Percentiles rank a stretch among this genome's conserved stretches.
phyloP scores from a whole-genome alignment of 2,113 vertebrate species.

The Montifringilla adamsi region DNA sequence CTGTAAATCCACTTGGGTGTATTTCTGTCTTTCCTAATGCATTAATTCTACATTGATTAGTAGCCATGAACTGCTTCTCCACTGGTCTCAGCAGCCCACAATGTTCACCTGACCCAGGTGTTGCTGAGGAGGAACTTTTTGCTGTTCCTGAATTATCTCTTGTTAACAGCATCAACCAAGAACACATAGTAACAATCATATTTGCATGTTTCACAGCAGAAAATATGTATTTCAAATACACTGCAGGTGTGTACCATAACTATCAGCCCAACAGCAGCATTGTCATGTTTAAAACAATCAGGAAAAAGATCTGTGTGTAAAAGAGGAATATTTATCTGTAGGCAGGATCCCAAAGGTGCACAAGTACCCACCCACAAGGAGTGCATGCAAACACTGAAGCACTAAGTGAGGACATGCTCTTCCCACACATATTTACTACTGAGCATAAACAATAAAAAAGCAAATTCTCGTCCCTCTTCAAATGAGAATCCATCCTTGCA shows the following conservation, averaged over 20 bases:
- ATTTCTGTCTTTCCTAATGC: background rate
- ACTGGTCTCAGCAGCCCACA: background rate
- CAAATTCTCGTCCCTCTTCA: background rate
- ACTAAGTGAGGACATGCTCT: background rate
- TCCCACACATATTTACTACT: background rate
- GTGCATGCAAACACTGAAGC: background rate
- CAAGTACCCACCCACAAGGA: background rate
- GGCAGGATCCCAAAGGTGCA: background rate
- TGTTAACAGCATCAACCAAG: background rate
- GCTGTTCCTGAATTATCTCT: background rate
- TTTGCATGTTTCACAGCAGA: background rate
- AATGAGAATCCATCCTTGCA: background rate
- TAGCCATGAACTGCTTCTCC: background rate
- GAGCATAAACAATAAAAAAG: background rate
- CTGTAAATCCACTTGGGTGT: background rate
- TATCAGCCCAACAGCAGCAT: background rate
- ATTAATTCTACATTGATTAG: background rate
- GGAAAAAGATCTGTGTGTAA: background rate
- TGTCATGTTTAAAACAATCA: background rate
- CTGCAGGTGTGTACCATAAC: background rate
- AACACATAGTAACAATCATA: background rate
- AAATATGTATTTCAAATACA: constrained; percentile 15
- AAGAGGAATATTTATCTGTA: background rate
- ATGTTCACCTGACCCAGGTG: background rate
- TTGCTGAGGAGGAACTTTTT: background rate